Evolutionary conservation across 2,797 vertebrate species (phyloP).

Genomic region (Propithecus perrieri): DNA sequence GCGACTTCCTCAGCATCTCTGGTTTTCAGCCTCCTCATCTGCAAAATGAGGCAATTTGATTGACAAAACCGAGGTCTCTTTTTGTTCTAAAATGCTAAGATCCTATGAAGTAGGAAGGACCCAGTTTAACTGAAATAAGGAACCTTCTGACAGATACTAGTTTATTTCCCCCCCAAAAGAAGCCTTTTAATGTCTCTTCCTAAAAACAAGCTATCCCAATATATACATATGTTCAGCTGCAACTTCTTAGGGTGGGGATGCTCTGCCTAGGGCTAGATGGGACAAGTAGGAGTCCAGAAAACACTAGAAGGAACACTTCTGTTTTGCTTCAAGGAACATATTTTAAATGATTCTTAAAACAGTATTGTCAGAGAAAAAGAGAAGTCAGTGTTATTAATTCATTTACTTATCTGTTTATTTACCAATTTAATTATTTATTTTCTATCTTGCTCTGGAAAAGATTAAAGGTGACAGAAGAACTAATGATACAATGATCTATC

Average conservation of each 20-base stretch:
- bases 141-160: not conserved
- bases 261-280: not conserved
- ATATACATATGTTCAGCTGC: not conserved
- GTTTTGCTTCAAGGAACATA: not conserved
- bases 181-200: not conserved
- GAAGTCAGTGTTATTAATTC: not conserved
- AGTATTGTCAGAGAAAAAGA: not conserved
- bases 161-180: not conserved
- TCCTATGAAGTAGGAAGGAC: not conserved
- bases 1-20: not conserved
- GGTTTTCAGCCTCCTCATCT: not conserved
- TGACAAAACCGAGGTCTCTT: not conserved
- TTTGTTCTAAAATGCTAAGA: not conserved
- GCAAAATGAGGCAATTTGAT: not conserved
- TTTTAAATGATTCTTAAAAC: not conserved
- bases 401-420: not conserved
- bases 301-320: not conserved
- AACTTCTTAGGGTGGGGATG: not conserved
- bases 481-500: not conserved
- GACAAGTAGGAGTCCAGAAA: not conserved
- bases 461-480: not conserved
- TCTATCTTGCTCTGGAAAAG: not conserved
- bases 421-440: not conserved
- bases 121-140: conserved; percentile 5
- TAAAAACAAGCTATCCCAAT: not conserved